These are phyloP conservation scores for Leptonema lineaticorne DNA, from an alignment of 1,140 invertebrate species.

Conservation along the genomic window DNA sequence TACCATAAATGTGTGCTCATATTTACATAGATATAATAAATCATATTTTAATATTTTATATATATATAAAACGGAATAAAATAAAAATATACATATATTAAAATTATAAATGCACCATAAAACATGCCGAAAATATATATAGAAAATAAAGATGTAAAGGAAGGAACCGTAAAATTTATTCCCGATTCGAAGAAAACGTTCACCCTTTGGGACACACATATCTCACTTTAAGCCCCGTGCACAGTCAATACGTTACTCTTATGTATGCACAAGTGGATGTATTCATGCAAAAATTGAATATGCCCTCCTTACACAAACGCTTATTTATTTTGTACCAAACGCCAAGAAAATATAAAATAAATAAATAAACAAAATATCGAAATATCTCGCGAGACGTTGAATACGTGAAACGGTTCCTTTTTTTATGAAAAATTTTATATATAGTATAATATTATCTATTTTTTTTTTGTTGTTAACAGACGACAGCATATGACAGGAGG, in stretches of 20 bases:
- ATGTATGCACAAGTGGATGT: no score
- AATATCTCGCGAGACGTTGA: background rate
- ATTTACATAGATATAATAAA: no score
- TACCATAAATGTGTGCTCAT: no score
- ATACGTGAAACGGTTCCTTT: background rate
- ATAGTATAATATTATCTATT: background rate
- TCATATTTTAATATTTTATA: no score
- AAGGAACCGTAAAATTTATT: background rate
- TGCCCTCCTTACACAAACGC: no score
- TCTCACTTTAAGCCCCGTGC: background rate
- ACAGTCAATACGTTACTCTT: background rate
- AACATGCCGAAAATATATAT: no score
- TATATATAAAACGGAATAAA: no score
- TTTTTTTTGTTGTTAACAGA: slow-evolving; percentile 46
- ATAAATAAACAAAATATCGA: background rate
- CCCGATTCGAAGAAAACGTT: slow-evolving; percentile 7
- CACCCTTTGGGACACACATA: slow-evolving; percentile 24
- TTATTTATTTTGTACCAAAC: no score
- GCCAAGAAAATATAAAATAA: background rate
- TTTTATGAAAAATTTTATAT: background rate
- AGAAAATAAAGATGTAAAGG: no score
- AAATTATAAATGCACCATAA: no score
- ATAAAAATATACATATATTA: no score
- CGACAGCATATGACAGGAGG: slow-evolving; percentile 56
- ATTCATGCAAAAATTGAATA: no score